phyloP scores from a whole-genome alignment of 1,140 invertebrate genomes.

The Lordiphosa collinella region DNA sequence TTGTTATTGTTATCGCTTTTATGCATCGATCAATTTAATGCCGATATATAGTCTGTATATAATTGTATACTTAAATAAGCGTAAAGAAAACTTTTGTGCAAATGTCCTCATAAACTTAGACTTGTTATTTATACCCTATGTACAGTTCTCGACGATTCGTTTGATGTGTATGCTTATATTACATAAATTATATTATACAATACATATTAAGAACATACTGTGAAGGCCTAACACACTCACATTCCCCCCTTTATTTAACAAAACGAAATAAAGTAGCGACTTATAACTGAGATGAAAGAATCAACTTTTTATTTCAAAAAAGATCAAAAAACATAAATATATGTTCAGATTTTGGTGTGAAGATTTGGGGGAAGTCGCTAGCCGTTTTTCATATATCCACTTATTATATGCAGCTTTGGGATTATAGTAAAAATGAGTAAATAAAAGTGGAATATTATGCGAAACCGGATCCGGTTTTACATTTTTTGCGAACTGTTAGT shows the following conservation, averaged over 20 bases:
- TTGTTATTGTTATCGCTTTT: constrained; percentile 40
- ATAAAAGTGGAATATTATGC: no score
- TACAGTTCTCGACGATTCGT: background rate
- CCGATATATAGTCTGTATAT: constrained; percentile 13
- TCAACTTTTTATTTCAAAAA: no score
- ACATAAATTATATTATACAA: background rate
- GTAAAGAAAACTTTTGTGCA: background rate
- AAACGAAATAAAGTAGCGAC: background rate
- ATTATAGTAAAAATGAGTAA: no score
- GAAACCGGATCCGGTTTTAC: no score
- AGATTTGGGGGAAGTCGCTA: no score
- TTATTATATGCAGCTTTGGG: no score
- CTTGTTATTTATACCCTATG: constrained; percentile 9
- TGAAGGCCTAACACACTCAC: constrained; percentile 26
- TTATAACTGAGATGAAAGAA: no score
- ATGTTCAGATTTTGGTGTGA: no score
- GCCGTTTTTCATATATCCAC: no score
- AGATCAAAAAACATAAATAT: no score
- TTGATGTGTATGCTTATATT: constrained; percentile 9
- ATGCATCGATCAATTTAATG: constrained; percentile 38
- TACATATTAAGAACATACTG: background rate
- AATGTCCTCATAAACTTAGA: constrained; percentile 4
- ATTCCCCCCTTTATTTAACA: constrained; percentile 26
- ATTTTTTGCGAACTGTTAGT: no score
- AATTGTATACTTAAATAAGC: background rate